phyloP scores from a whole-genome alignment of 2,797 vertebrate species.

The Pogoniulus pusillus region DNA sequence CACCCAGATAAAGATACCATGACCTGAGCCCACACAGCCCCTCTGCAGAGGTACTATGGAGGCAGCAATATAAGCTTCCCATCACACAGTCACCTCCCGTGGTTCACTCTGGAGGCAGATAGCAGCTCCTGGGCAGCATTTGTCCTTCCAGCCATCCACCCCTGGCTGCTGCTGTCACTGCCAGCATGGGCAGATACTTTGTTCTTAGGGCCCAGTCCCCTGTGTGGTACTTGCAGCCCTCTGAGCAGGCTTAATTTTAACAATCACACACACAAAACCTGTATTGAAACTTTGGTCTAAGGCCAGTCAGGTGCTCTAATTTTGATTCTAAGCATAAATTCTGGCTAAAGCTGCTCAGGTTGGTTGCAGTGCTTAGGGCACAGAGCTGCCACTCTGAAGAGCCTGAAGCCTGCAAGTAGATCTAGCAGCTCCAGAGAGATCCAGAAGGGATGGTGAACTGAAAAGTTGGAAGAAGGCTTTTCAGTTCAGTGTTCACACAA shows the following conservation, averaged over 20 bases:
- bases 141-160: not conserved
- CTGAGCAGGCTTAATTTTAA: not conserved
- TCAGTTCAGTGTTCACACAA: not conserved
- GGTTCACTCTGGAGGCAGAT: not conserved
- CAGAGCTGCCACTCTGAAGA: not conserved
- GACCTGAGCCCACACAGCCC: fast-evolving
- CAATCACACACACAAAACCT: fast-evolving
- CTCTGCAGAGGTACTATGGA: not conserved
- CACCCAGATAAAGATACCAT: not conserved
- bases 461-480: not conserved
- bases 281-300: not conserved
- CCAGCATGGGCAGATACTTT: fast-evolving
- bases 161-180: not conserved
- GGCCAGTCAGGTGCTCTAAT: not conserved
- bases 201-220: not conserved
- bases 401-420: not conserved
- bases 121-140: not conserved
- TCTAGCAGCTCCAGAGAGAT: not conserved
- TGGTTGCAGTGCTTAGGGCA: fast-evolving
- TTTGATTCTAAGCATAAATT: not conserved
- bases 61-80: not conserved
- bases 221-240: not conserved
- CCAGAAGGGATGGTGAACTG: not conserved
- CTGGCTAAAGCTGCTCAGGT: not conserved
- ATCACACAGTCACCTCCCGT: fast-evolving